Conservation (phyloP, 2,113 vertebrate genomes). For the Centrocercus urophasianus region DNA sequence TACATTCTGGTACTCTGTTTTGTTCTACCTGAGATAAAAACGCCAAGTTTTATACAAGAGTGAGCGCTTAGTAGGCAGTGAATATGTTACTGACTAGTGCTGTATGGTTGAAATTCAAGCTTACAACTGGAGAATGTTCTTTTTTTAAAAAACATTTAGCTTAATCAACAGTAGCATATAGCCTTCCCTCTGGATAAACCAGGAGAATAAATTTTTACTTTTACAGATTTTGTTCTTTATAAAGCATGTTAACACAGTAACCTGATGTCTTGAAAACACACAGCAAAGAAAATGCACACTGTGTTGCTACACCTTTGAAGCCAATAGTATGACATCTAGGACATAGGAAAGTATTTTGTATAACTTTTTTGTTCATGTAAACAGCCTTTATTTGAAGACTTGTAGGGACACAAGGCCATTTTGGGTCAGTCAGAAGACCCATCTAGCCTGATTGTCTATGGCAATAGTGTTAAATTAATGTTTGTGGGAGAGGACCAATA, state of each 20-base stretch:
- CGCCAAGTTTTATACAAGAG: background rate
- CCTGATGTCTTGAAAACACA: background rate
- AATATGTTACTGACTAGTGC: background rate
- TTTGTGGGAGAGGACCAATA: background rate
- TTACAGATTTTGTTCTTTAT: background rate
- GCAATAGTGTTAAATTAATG: background rate
- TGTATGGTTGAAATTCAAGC: constrained; percentile 32
- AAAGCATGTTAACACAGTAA: background rate
- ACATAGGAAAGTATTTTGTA: background rate
- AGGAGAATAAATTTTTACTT: background rate
- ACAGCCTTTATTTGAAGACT: background rate
- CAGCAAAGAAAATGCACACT: background rate
- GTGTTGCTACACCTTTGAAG: fast-evolving
- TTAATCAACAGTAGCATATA: constrained; percentile 29
- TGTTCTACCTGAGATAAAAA: background rate
- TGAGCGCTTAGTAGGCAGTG: background rate
- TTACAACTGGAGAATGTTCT: background rate
- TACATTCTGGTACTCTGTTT: background rate
- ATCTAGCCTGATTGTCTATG: background rate
- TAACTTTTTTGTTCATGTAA: background rate
- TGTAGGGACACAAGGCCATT: background rate
- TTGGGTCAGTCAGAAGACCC: background rate
- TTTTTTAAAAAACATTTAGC: constrained; percentile 4
- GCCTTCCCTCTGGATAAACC: background rate
- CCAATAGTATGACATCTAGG: background rate